Percentiles rank a stretch among this genome's conserved stretches.
Conservation (phyloP, 2,888 invertebrate genomes). For the Melolontha melolontha region DNA sequence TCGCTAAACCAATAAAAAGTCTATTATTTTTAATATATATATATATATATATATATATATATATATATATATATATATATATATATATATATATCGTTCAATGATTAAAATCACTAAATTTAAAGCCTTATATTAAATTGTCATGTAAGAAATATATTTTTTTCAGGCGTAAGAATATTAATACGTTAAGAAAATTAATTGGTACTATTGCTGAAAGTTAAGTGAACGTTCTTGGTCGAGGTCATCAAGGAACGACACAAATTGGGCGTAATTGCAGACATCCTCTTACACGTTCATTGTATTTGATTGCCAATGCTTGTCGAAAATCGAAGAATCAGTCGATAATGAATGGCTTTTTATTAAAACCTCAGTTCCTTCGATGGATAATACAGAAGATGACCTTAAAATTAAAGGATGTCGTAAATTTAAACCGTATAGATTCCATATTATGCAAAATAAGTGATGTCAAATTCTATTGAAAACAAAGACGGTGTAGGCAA, state of each 20-base stretch:
- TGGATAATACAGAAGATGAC: neutral
- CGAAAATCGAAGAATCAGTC: slow-evolving; percentile 4
- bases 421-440: slow-evolving; percentile 30
- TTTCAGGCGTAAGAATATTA: too few species aligned
- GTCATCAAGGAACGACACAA: slow-evolving; percentile 4
- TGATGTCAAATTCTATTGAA: slow-evolving; percentile 26
- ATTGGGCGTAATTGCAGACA: slow-evolving; percentile 19
- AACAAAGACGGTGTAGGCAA: slow-evolving; percentile 29
- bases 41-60: too few species aligned
- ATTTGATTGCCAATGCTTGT: slow-evolving; percentile 13
- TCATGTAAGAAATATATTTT: too few species aligned
- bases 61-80: too few species aligned
- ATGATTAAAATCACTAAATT: too few species aligned
- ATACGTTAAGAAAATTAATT: neutral
- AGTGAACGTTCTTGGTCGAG: slow-evolving; percentile 18
- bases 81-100: too few species aligned
- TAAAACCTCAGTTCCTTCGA: slow-evolving; percentile 5
- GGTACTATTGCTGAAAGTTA: slow-evolving; percentile 2
- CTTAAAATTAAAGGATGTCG: slow-evolving; percentile 13
- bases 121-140: too few species aligned
- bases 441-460: slow-evolving; percentile 27
- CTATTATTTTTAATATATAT: too few species aligned
- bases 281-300: slow-evolving; percentile 25
- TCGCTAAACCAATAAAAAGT: too few species aligned
- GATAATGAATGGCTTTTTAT: slow-evolving; percentile 12